Evolutionary conservation across 2,113 vertebrate species (phyloP), one percentile per base, ranked within the genome.

Genomic region (Puffinus mauretanicus): DNA sequence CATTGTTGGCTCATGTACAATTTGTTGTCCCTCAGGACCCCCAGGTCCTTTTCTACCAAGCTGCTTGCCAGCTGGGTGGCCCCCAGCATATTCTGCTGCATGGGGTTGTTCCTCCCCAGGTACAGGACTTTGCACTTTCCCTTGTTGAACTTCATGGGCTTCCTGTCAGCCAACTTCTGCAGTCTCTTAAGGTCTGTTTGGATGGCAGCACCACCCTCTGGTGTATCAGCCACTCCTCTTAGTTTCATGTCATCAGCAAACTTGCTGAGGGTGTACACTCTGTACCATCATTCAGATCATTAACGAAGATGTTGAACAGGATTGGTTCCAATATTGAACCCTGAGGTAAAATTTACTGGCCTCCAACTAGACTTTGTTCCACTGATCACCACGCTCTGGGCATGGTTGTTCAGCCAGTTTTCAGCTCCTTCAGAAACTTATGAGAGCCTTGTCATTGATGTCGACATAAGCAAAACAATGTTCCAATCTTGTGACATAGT

Each of bases 331-430:
- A 10, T 40, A 69, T 47, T 54, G 54, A 58, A 16, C 5, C 10
- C 46, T 30, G 22, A 34, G 10, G 18, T 76, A 54, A 15, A 46
- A 30, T 55, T 69, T 83, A 61, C 24, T 69, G 55, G 34, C 13
- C 34, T 76, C 13, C 13, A 69, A 54, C 15, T 46, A 24, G 34
- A 47, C 29, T 47, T 82, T 52, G 15, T 46, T 83, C 29, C 20
- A 21, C 40, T 30, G 47, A n/a, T 42, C 40, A 71, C 26, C 6
- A 8, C 3, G 3, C 6, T 42, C 13, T 49, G 42, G n/a, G 21
- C 1, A 3, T 22, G 11, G 55, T 26, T 0, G 0, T n/a, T 78
- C 47, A 40, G 38, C 2, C 20, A 20, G 25, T 49, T 70, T 84
- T 49, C 72, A 78, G 11, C 40, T 66, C 12, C 26, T 73, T 89